Evolutionary conservation across 2,888 invertebrate genomes (phyloP).

Genomic region (Notodonta ziczac): DNA sequence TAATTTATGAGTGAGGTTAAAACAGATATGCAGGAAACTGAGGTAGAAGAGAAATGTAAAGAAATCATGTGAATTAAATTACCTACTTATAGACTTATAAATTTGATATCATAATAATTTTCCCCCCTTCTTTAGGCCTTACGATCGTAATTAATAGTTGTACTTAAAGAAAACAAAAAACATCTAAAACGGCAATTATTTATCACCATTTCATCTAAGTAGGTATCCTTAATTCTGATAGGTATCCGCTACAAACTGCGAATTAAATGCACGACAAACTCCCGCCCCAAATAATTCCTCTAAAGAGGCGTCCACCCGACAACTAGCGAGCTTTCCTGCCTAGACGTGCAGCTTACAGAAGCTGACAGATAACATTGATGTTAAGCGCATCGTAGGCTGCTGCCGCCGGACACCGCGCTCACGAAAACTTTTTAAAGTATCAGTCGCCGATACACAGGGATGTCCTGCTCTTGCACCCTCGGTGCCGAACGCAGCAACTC

Average conservation of each 20-base stretch:
- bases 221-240: conserved; percentile 50
- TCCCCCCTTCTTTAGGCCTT: conserved; percentile 56
- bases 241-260: conserved; percentile 73
- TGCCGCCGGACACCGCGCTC: conserved; percentile 50
- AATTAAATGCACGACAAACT: conserved; percentile 77
- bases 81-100: conserved; percentile 1
- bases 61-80: conserved; percentile 11
- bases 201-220: conserved; percentile 46
- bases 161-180: conserved; percentile 39
- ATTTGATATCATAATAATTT: background rate
- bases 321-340: conserved; percentile 28
- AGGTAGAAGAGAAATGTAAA: conserved; percentile 47
- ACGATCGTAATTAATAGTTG: conserved; percentile 22
- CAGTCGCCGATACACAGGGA: conserved; percentile 86
- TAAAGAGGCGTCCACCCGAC: conserved; percentile 50
- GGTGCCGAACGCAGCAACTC: conserved; percentile 83
- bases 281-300: conserved; percentile 57
- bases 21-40: conserved; percentile 62
- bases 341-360: conserved; percentile 10
- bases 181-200: conserved; percentile 38
- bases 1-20: conserved; percentile 32
- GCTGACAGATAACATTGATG: conserved; percentile 21
- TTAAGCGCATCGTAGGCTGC: conserved; percentile 35
- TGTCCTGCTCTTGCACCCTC: conserved; percentile 81
- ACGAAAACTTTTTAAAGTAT: conserved; percentile 76